These are phyloP conservation scores for Platycheirus albimanus DNA, from an alignment of 2,888 invertebrate genomes.

Conservation along the genomic window DNA sequence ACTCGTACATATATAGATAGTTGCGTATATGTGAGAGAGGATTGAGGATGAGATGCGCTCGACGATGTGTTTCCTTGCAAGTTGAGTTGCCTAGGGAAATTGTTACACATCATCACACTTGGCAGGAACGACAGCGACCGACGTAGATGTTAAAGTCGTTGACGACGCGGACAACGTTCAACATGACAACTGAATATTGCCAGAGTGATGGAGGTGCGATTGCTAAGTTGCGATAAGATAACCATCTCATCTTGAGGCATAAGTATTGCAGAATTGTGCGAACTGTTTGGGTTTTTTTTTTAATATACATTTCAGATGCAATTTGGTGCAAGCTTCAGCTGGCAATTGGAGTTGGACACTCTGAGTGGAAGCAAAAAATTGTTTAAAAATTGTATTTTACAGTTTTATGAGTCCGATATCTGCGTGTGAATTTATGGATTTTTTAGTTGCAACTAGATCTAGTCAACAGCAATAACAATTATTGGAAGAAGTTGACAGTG, in stretches of 20 bases:
- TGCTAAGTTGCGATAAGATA: constrained; percentile 46
- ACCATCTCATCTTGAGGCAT: constrained; percentile 36
- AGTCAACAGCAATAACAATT: background rate
- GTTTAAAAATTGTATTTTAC: constrained; percentile 21
- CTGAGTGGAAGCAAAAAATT: background rate
- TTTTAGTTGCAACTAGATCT: background rate
- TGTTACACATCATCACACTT: constrained; percentile 67
- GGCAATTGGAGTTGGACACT: too few species aligned
- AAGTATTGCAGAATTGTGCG: constrained; percentile 10
- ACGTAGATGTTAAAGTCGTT: constrained; percentile 1
- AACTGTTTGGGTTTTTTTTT: constrained; percentile 21
- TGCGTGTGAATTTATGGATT: constrained; percentile 15
- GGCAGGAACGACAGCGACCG: constrained; percentile 46
- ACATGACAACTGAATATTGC: constrained; percentile 71
- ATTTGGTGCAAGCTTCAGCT: constrained; percentile 34
- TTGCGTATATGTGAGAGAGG: constrained; percentile 52
- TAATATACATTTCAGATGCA: constrained; percentile 5
- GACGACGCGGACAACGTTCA: constrained; percentile 48
- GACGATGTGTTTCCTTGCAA: constrained; percentile 25
- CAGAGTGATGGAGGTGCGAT: constrained; percentile 67
- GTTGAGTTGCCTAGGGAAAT: constrained; percentile 51
- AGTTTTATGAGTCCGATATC: constrained; percentile 19
- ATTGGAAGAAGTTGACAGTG: too few species aligned
- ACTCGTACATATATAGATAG: too few species aligned
- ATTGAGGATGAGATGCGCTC: constrained; percentile 60